A percentile compares a stretch with the other conserved stretches of the same genome.
Conservation (phyloP, 2,797 vertebrate species). For the Melanogrammus aeglefinus region DNA sequence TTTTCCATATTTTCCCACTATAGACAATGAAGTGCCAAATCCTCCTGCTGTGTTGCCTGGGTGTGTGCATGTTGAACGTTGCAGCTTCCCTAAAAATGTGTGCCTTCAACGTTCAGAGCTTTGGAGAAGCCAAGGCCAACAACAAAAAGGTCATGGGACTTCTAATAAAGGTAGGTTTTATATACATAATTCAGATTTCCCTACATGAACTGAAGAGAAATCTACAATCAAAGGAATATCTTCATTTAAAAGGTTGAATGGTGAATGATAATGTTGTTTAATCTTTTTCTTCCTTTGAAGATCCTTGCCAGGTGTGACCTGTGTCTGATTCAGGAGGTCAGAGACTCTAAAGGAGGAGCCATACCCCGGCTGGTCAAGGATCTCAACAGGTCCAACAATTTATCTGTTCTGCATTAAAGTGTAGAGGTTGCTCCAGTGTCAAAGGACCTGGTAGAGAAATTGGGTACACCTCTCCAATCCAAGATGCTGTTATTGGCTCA, state of each 20-base stretch:
- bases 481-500: too few species aligned
- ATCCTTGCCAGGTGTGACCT: conserved; percentile 80
- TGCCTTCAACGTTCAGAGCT: conserved; percentile 80
- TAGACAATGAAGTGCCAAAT: conserved; percentile 58
- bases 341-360: conserved; percentile 76
- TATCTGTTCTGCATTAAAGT: neutral
- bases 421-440: neutral
- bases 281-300: conserved; percentile 47
- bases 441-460: neutral
- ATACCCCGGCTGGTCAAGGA: conserved; percentile 66
- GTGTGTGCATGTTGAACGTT: conserved; percentile 43
- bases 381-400: conserved; percentile 73
- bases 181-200: neutral
- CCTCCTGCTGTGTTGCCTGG: conserved; percentile 55
- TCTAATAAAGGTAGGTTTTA: conserved; percentile 68
- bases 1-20: conserved; percentile 15
- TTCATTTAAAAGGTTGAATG: neutral
- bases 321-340: conserved; percentile 80
- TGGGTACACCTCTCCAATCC: too few species aligned
- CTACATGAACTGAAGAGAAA: neutral
- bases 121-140: conserved; percentile 77
- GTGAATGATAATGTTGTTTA: neutral
- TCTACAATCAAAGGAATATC: neutral
- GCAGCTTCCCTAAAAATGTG: conserved; percentile 74
- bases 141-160: conserved; percentile 77